Evolutionary conservation across 2,113 vertebrate species (phyloP), one percentile per base, ranked within the genome.

Genomic region (Condylura cristata): DNA sequence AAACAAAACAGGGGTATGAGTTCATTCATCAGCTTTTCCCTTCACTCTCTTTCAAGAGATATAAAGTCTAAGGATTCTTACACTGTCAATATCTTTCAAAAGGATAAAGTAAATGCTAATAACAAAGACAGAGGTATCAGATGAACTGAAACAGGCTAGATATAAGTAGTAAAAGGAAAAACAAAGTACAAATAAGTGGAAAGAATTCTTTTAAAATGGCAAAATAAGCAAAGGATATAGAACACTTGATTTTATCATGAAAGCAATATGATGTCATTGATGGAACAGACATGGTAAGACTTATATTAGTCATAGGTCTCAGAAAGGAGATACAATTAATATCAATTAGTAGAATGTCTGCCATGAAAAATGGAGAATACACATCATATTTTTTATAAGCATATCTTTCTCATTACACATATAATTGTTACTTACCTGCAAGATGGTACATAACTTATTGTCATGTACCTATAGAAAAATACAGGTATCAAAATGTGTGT

Each of bases 241-340:
- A 41, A 3, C 3, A 53, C 68, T 84, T 91, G 65, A 22, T 14
- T 88, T 88, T 76, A 51, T 85, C 24, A n/a, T 74, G 76, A 80
- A 79, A 81, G 3, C 32, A 20, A 13, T 37, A 14, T 63, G n/a
- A 39, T 60, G 34, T 48, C 30, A 89, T 32, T 46, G 41, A 37
- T 51, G 26, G 26, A 61, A 41, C 34, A 91, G 34, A 53, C 91
- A 7, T 26, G 14, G 8, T 66, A 13, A 71, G 34, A 56, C 4
- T 61, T 80, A 6, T 48, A 32, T 37, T 30, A 86, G 14, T 79
- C 48, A 74, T 20, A 39, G 44, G 0, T 68, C 14, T 39, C 48
- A 20, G 39, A 74, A 41, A 63, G 12, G 8, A 68, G 32, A 93
- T 78, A 39, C 18, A 37, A 72, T 84, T 82, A 81, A 10, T 82